Evolutionary conservation across 2,888 invertebrate species (phyloP).

Genomic region (Standfussiana lucernea): DNA sequence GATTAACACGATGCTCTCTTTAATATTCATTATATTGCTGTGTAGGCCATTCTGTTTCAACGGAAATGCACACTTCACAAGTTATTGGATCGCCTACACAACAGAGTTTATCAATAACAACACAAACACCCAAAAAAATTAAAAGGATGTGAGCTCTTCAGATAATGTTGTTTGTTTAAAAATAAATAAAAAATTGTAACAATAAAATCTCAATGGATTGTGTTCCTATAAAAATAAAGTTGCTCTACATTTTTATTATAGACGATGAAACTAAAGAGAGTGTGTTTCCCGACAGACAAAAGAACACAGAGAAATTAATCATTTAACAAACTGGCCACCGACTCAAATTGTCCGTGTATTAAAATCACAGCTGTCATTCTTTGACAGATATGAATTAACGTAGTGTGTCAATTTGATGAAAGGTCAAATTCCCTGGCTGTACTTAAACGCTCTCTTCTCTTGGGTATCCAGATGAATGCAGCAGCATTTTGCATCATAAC

Average conservation of each 20-base stretch:
- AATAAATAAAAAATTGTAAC: slow-evolving; percentile 15
- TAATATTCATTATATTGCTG: slow-evolving; percentile 71
- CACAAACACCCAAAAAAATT: slow-evolving; percentile 74
- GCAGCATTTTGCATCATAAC: background rate
- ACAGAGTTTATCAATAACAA: slow-evolving; percentile 77
- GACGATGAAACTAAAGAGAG: slow-evolving; percentile 2
- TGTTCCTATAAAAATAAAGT: slow-evolving; percentile 30
- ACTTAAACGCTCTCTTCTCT: background rate
- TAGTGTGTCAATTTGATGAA: background rate
- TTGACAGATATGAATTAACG: background rate
- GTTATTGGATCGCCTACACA: slow-evolving; percentile 82
- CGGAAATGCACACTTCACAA: slow-evolving; percentile 83
- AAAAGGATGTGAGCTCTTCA: slow-evolving; percentile 65
- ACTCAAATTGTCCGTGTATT: background rate
- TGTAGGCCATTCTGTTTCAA: slow-evolving; percentile 65
- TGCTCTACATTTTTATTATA: background rate
- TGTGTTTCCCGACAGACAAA: background rate
- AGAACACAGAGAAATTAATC: background rate
- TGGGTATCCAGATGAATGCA: background rate
- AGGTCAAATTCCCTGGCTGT: background rate
- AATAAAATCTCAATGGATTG: slow-evolving; percentile 41
- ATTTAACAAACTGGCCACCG: background rate
- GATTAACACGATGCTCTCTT: slow-evolving; percentile 81
- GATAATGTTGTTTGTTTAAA: slow-evolving; percentile 66
- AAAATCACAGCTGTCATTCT: background rate